These are phyloP conservation scores for Cephus spinipes DNA, from an alignment of 2,888 invertebrate genomes.

Conservation along the genomic window DNA sequence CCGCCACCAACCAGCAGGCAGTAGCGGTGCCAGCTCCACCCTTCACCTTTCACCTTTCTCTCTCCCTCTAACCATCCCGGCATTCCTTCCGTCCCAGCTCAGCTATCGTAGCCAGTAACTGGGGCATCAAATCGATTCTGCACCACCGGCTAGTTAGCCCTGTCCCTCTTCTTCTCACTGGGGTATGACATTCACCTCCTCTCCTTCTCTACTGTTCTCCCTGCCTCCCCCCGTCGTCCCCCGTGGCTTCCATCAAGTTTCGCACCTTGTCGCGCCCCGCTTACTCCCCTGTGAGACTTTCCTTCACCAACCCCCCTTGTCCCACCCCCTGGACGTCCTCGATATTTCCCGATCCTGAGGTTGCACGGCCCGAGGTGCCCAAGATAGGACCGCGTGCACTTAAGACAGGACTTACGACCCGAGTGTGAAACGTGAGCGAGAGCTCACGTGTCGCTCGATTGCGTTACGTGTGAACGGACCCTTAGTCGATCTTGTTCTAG, in stretches of 20 bases:
- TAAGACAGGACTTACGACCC: not conserved
- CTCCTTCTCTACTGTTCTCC: constrained; percentile 19
- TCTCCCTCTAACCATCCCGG: not conserved
- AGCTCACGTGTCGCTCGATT: not conserved
- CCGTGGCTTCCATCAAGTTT: constrained; percentile 41
- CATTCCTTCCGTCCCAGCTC: constrained; percentile 11
- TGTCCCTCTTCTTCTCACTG: constrained; percentile 20
- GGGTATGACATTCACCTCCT: not conserved
- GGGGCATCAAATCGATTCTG: constrained; percentile 61
- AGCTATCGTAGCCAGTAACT: constrained; percentile 50
- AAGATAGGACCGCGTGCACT: not conserved
- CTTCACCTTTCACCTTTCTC: not conserved
- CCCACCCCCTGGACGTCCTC: not conserved
- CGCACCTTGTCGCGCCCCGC: not conserved
- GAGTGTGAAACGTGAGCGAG: not conserved
- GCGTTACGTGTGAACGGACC: not conserved
- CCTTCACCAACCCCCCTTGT: not conserved
- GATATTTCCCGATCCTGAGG: not conserved
- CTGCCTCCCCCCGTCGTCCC: constrained; percentile 53
- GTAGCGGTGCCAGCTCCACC: not conserved
- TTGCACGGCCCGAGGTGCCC: not conserved
- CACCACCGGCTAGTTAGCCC: constrained; percentile 36
- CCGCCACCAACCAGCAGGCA: not conserved
- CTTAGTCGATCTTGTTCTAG: not conserved
- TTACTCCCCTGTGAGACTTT: not conserved